Conservation (phyloP, 2,888 invertebrate species). For the Alviniconcha strummeri region DNA sequence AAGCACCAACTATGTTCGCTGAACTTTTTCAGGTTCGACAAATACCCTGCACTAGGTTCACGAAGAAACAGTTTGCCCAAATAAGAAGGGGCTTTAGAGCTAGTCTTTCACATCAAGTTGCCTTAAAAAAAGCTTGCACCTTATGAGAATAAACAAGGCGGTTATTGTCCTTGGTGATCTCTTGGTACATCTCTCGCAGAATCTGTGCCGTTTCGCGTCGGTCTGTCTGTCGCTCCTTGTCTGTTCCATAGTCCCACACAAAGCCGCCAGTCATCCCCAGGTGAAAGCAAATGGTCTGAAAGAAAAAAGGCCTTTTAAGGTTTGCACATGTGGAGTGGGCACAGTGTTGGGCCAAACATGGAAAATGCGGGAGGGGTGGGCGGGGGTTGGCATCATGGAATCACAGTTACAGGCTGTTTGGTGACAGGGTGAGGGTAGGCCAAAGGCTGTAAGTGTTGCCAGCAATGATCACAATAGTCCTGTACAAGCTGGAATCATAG, state of each 20-base stretch:
- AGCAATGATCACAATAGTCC: conserved; percentile 48
- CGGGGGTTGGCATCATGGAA: too few relatives aligned
- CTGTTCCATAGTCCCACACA: conserved; percentile 59
- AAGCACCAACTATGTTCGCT: too few relatives aligned
- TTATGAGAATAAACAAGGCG: conserved; percentile 60
- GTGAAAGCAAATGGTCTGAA: conserved; percentile 68
- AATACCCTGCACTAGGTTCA: too few relatives aligned
- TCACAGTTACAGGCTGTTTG: conserved; percentile 53
- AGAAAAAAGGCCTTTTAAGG: neutral
- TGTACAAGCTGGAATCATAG: conserved; percentile 22
- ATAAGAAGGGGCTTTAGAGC: too few relatives aligned
- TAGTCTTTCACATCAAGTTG: too few relatives aligned
- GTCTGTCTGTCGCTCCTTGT: conserved; percentile 51
- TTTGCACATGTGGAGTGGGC: too few relatives aligned
- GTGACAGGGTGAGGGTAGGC: conserved; percentile 68
- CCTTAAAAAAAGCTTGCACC: conserved; percentile 39
- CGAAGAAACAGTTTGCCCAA: too few relatives aligned
- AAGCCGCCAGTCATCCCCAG: conserved; percentile 67
- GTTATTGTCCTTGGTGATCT: conserved; percentile 60
- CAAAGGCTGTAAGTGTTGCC: conserved; percentile 58
- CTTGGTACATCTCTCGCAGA: conserved; percentile 61
- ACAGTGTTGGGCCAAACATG: too few relatives aligned
- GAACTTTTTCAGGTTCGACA: too few relatives aligned
- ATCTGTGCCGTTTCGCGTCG: conserved; percentile 54
- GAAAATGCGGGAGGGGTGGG: too few relatives aligned